Conservation (phyloP, 2,888 invertebrate genomes). For the Callyntrura sp. region DNA sequence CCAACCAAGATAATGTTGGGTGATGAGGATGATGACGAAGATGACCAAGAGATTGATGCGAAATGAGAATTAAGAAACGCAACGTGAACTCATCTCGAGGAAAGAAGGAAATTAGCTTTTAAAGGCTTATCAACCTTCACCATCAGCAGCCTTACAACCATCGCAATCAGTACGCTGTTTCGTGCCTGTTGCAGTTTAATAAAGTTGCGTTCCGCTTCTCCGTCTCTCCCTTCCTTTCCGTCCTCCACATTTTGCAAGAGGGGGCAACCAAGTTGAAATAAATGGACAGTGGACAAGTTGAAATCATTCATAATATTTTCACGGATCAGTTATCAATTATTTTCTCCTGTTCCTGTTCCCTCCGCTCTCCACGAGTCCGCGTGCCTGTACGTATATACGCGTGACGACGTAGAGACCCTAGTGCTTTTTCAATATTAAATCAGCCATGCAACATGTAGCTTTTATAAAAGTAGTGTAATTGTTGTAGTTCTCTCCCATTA, state of each 20-base stretch:
- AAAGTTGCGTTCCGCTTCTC: neutral
- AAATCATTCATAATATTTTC: slow-evolving; percentile 55
- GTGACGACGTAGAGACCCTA: neutral
- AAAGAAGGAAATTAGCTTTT: slow-evolving; percentile 55
- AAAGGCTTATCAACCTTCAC: slow-evolving; percentile 40
- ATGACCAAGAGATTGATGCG: slow-evolving; percentile 52
- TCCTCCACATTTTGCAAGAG: neutral
- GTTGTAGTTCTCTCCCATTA: neutral
- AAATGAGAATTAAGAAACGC: slow-evolving; percentile 58
- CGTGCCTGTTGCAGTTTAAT: slow-evolving; percentile 33
- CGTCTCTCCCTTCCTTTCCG: neutral
- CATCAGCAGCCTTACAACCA: neutral
- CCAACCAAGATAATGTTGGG: slow-evolving; percentile 19
- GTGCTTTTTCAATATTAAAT: neutral
- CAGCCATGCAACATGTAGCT: neutral
- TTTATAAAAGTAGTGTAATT: neutral
- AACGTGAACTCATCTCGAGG: slow-evolving; percentile 48
- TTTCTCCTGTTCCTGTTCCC: neutral
- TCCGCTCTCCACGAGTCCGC: slow-evolving; percentile 18
- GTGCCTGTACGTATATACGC: neutral
- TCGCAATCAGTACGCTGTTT: neutral
- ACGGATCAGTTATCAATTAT: slow-evolving; percentile 57
- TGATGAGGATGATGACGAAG: neutral
- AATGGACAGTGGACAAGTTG: slow-evolving; percentile 24
- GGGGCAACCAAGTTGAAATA: neutral